Conservation (phyloP, 2,888 invertebrate genomes). For the Nemoura dubitans region DNA sequence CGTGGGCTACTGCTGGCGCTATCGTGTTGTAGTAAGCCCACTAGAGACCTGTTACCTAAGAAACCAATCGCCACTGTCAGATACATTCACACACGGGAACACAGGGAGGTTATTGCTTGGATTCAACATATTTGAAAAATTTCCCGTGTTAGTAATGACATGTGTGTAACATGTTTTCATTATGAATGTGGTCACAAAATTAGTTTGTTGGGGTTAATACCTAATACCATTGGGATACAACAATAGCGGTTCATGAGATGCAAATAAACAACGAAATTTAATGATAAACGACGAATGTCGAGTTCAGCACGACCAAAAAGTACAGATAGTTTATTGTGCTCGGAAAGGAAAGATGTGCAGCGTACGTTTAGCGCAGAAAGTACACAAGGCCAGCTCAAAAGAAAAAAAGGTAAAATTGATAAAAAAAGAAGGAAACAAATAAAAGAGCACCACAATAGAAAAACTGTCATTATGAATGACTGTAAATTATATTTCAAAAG, state of each 20-base stretch:
- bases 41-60: conserved; percentile 50
- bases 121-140: neutral
- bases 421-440: neutral
- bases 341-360: neutral
- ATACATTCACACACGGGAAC: neutral
- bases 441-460: neutral
- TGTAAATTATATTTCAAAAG: neutral
- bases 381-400: neutral
- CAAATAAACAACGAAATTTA: neutral
- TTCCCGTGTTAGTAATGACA: no score
- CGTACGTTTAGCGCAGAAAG: neutral
- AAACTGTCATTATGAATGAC: neutral
- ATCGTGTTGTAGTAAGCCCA: conserved; percentile 55
- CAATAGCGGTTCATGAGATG: neutral
- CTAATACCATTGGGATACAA: neutral
- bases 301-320: neutral
- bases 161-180: neutral
- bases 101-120: neutral
- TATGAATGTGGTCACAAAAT: no score
- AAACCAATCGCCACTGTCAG: conserved; percentile 34
- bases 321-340: neutral
- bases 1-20: conserved; percentile 66
- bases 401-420: neutral
- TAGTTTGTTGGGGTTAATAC: neutral
- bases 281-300: neutral